Evolutionary conservation across 2,888 invertebrate species (phyloP).

Genomic region (Cetonia aurata): DNA sequence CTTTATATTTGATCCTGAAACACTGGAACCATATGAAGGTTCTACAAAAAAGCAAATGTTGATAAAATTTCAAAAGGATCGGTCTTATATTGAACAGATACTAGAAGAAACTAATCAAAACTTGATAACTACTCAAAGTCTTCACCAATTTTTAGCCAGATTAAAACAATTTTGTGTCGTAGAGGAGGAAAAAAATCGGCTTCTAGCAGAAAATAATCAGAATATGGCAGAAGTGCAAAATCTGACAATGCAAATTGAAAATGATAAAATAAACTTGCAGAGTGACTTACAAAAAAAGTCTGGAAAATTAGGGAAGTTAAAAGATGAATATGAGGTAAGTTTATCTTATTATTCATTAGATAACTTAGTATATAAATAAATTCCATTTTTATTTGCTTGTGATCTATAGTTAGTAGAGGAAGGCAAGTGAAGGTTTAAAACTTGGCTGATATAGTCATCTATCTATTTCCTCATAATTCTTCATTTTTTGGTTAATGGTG

Average conservation of each 20-base stretch:
- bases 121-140: constrained; percentile 25
- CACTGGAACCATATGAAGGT: constrained; percentile 47
- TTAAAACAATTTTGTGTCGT: constrained; percentile 49
- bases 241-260: constrained; percentile 31
- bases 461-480: no score
- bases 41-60: constrained; percentile 46
- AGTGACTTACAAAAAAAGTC: constrained; percentile 40
- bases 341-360: neutral
- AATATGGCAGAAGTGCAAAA: constrained; percentile 31
- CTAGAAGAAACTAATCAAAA: constrained; percentile 43
- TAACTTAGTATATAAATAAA: no score
- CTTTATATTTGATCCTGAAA: constrained; percentile 49
- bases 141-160: constrained; percentile 48
- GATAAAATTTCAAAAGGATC: constrained; percentile 53
- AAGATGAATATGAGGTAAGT: constrained; percentile 58
- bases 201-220: constrained; percentile 27
- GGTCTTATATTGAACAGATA: constrained; percentile 49
- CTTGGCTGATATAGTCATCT: no score
- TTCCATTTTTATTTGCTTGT: no score
- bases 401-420: no score
- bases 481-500: no score
- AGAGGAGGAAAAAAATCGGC: constrained; percentile 33
- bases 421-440: no score
- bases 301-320: constrained; percentile 56
- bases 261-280: constrained; percentile 26